Evolutionary conservation across 2,888 invertebrate species (phyloP), one percentile per base, ranked within the genome.

Genomic region (Acanthosepion lycidas): DNA sequence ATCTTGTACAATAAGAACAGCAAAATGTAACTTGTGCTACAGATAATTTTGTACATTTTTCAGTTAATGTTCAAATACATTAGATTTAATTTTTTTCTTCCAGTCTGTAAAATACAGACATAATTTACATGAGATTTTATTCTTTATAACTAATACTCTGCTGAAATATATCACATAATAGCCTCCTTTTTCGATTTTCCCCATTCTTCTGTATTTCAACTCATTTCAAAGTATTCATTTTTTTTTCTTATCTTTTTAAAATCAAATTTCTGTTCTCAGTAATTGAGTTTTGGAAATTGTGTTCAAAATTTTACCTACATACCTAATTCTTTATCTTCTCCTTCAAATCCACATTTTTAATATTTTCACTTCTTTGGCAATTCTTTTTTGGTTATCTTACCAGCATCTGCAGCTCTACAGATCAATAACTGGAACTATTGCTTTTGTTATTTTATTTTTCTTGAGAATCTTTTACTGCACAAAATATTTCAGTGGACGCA

Each of bases 371-470:
- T 78, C 12, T 78, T 78, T 78, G 15, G n/a, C 78, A n/a, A 78
- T 78, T 78, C n/a, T 78, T 78, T 78, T 78, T n/a, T 4, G n/a
- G 6, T 78, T n/a, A 23, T 12, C 12, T 78, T 78, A 15, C 78
- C 78, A 78, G n/a, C 78, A 78, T n/a, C 78, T n/a, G 78, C 78
- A 78, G 78, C 78, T 78, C 33, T 78, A 78, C 78, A 78, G n/a
- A 78, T 78, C 78, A 2, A 78, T 78, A 78, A n/a, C 33, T 15
- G 33, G 78, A 78, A 78, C 33, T 33, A 78, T 78, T 78, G 78
- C n/a, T n/a, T 78, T 78, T 78, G n/a, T 33, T 33, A 78, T 42
- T n/a, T 78, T 33, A 33, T n/a, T n/a, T 78, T 78, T 78, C 78
- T 33, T n/a, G 15, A 78, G 78, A 78, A n/a, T 78, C n/a, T 78